Conservation (phyloP, 2,113 vertebrate species). For the Ginglymostoma cirratum region DNA sequence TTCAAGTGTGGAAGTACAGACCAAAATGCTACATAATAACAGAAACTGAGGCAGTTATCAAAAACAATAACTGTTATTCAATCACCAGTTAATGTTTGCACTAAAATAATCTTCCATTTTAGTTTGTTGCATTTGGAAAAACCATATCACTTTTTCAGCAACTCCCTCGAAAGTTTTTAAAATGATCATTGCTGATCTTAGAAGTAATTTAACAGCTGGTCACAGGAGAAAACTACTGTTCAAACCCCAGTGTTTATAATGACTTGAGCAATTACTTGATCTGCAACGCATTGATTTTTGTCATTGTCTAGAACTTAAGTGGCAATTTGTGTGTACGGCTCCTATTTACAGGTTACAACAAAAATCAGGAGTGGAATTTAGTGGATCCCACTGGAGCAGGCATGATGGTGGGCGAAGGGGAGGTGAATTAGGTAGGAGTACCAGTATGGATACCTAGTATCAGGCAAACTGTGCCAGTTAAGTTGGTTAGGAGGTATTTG, state of each 20-base stretch:
- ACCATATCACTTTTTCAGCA: neutral
- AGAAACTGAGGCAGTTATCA: conserved; percentile 9
- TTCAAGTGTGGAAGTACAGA: neutral
- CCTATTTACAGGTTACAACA: neutral
- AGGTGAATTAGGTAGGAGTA: neutral
- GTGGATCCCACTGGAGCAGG: neutral
- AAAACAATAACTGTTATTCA: conserved; percentile 19
- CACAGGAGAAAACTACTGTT: neutral
- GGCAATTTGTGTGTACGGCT: neutral
- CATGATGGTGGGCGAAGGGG: neutral
- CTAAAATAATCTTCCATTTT: neutral
- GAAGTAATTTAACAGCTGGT: neutral
- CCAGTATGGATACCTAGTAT: too few relatives aligned
- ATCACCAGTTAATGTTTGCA: conserved; percentile 17
- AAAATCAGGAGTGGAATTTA: neutral
- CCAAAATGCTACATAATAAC: neutral
- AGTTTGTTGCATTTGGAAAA: neutral
- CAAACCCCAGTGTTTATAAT: neutral
- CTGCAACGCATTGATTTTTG: neutral
- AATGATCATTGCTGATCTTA: neutral
- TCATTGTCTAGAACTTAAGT: neutral
- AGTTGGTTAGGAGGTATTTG: neutral
- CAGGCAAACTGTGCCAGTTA: neutral
- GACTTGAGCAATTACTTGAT: neutral
- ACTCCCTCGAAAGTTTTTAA: neutral